Percentiles rank a stretch among this genome's conserved stretches.
Evolutionary conservation across 2,113 vertebrate genomes (phyloP).

Genomic region (Saimiri boliviensis): DNA sequence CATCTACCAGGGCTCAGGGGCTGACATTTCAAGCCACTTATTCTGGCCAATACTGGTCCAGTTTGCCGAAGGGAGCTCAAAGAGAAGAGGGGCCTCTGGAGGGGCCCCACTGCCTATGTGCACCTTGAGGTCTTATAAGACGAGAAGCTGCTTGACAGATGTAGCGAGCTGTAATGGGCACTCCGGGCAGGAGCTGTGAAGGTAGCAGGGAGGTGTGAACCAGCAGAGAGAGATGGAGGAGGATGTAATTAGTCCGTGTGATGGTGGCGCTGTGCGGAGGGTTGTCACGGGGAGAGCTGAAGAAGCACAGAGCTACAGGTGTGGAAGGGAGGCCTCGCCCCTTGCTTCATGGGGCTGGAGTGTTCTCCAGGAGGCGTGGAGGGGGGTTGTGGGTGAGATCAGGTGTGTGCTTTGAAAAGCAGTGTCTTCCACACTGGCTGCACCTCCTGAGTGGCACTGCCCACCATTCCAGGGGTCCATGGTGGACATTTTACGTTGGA

Average conservation of each 20-base stretch:
- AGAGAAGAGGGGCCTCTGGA: rapidly evolving
- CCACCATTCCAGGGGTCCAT: rapidly evolving
- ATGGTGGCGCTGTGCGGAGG: rapidly evolving
- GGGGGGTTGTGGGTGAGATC: not conserved
- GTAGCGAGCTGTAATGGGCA: not conserved
- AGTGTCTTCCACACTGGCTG: not conserved
- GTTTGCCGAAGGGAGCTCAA: not conserved
- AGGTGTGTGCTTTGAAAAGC: not conserved
- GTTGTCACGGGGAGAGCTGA: not conserved
- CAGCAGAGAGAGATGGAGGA: rapidly evolving
- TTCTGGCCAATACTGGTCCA: not conserved
- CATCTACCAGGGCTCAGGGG: not conserved
- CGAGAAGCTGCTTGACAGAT: not conserved
- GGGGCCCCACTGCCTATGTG: rapidly evolving
- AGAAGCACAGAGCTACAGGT: not conserved
- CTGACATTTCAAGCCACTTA: rapidly evolving
- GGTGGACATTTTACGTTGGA: not conserved
- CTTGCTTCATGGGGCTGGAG: rapidly evolving
- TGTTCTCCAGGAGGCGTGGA: constrained; percentile 51
- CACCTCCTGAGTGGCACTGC: not conserved
- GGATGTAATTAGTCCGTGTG: not conserved
- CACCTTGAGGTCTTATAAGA: not conserved
- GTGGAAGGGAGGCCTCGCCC: rapidly evolving
- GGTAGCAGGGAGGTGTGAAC: constrained; percentile 41
- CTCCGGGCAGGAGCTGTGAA: not conserved